Percentiles rank a stretch among this genome's conserved stretches.
Evolutionary conservation across 2,888 invertebrate species (phyloP).

Genomic region (Alloplasta piceator): DNA sequence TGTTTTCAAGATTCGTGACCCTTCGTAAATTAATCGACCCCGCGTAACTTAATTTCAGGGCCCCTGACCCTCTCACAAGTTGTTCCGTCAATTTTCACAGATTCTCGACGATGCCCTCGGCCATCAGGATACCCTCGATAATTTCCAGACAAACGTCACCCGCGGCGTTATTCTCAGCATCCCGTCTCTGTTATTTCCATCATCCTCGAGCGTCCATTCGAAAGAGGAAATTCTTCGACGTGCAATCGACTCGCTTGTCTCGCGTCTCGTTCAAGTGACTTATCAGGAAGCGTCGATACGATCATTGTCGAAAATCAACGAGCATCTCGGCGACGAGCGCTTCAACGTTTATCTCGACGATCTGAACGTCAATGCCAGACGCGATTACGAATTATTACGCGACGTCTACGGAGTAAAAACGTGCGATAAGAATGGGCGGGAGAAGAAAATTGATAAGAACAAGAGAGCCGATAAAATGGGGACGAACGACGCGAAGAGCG

Average conservation of each 20-base stretch:
- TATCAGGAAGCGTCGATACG: constrained; percentile 88
- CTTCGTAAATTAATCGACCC: too few relatives aligned
- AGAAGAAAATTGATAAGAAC: constrained; percentile 27
- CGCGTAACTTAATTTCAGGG: too few relatives aligned
- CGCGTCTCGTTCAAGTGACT: constrained; percentile 83
- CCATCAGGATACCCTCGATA: constrained; percentile 74
- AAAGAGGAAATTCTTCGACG: constrained; percentile 73
- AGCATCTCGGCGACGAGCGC: constrained; percentile 87
- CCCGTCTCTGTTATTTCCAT: constrained; percentile 81
- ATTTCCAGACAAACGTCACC: constrained; percentile 81
- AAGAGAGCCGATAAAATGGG: constrained; percentile 40
- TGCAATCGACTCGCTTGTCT: constrained; percentile 81
- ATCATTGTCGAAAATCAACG: constrained; percentile 89
- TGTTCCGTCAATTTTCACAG: constrained; percentile 50
- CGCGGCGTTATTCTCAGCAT: constrained; percentile 82
- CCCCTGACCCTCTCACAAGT: too few relatives aligned
- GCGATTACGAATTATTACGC: constrained; percentile 86
- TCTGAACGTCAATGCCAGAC: constrained; percentile 83
- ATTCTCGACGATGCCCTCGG: constrained; percentile 67
- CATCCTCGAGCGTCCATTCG: constrained; percentile 73
- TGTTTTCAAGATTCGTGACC: too few relatives aligned
- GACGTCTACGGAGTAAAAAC: constrained; percentile 85
- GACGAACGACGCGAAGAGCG: neutral
- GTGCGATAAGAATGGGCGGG: constrained; percentile 34
- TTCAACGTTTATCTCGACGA: constrained; percentile 85